A percentile compares a stretch with the other conserved stretches of the same genome.
These are phyloP conservation scores for Sminthopsis crassicaudata DNA, from an alignment of 2,113 vertebrate genomes.

Conservation along the genomic window DNA sequence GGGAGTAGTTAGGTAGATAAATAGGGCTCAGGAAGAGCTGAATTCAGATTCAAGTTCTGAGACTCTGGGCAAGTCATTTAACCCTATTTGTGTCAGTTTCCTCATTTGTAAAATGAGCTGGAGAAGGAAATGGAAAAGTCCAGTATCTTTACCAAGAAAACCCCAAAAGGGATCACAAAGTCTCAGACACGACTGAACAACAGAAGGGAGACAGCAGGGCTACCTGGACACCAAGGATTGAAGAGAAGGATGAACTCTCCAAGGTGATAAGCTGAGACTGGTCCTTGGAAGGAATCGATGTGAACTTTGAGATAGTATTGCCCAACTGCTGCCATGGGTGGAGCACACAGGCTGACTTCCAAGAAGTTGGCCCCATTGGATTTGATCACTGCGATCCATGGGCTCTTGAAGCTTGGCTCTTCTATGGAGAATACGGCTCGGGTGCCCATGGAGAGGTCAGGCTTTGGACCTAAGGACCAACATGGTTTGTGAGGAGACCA, in stretches of 20 bases:
- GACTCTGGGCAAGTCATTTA: background rate
- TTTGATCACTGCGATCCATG: slow-evolving; percentile 70
- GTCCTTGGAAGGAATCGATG: slow-evolving; percentile 80
- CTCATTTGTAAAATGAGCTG: background rate
- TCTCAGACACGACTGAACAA: background rate
- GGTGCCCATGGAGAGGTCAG: slow-evolving; percentile 86
- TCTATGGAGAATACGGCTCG: slow-evolving; percentile 86
- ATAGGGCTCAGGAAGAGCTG: background rate
- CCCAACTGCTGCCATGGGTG: slow-evolving; percentile 86
- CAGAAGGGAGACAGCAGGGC: background rate
- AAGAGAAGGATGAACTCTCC: slow-evolving; percentile 88
- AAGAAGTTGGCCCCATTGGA: slow-evolving; percentile 32
- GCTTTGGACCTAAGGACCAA: slow-evolving; percentile 82
- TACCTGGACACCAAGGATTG: slow-evolving; percentile 93
- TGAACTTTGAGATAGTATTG: slow-evolving; percentile 84
- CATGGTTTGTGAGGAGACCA: background rate
- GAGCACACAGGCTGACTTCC: slow-evolving; percentile 76
- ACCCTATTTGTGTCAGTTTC: background rate
- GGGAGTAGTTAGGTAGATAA: background rate
- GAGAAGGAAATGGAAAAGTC: background rate
- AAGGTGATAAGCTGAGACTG: slow-evolving; percentile 69
- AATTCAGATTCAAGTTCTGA: background rate
- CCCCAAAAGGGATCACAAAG: background rate
- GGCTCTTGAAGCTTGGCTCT: slow-evolving; percentile 57
- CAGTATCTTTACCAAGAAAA: background rate